phyloP scores from a whole-genome alignment of 2,113 vertebrate species.

The Arvicanthis niloticus region DNA sequence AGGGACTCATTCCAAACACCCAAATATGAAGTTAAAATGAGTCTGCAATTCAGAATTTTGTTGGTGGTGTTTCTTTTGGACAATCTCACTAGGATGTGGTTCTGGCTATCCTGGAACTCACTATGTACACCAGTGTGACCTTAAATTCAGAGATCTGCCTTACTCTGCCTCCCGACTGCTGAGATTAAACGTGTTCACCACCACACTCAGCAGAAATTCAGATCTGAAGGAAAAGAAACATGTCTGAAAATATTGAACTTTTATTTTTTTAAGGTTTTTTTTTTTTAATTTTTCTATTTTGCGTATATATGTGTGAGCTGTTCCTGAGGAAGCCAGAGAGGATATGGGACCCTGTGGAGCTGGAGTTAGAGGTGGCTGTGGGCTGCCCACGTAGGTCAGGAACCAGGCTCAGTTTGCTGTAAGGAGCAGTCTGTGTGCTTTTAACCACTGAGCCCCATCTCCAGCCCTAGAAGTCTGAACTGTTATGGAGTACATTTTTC shows the following conservation, averaged over 20 bases:
- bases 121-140: background rate
- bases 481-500: background rate
- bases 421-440: background rate
- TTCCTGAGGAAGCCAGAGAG: background rate
- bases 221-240: background rate
- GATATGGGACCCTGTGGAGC: background rate
- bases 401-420: background rate
- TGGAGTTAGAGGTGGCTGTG: background rate
- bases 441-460: background rate
- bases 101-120: background rate
- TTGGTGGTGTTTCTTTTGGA: background rate
- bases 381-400: background rate
- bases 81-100: background rate
- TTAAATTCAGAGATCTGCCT: background rate
- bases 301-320: background rate
- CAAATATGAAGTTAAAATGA: constrained; percentile 46
- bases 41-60: constrained; percentile 30
- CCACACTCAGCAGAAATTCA: background rate
- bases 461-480: background rate
- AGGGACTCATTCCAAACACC: constrained; percentile 61
- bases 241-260: constrained; percentile 50
- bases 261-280: background rate
- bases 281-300: background rate
- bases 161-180: background rate
- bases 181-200: background rate